Percentiles rank a stretch among this genome's conserved stretches.
phyloP scores from a whole-genome alignment of 2,797 vertebrate genomes.

The Pithecia hirsuta region DNA sequence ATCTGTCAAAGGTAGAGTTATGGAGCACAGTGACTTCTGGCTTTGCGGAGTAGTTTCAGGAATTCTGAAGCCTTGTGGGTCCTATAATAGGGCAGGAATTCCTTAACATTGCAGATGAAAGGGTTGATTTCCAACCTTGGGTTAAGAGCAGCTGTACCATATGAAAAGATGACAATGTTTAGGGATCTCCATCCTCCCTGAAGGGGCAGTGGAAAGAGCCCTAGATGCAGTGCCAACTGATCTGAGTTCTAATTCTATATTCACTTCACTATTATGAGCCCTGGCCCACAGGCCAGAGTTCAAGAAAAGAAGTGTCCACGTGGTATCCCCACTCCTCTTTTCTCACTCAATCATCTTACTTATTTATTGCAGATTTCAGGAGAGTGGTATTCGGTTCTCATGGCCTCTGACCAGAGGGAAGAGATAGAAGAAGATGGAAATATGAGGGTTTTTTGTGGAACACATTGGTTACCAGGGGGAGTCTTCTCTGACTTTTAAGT shows the following conservation, averaged over 20 bases:
- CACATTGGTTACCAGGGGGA: rapidly evolving
- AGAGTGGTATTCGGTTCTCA: not conserved
- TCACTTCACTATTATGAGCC: not conserved
- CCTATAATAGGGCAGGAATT: rapidly evolving
- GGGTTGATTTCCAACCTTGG: not conserved
- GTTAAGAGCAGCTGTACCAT: not conserved
- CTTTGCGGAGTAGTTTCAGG: not conserved
- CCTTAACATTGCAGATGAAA: not conserved
- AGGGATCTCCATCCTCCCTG: not conserved
- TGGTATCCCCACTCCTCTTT: not conserved
- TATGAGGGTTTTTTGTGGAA: conserved; percentile 35
- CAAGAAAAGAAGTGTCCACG: not conserved
- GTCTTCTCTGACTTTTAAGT: not conserved
- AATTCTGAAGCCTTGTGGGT: not conserved
- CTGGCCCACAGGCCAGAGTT: not conserved
- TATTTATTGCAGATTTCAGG: conserved; percentile 54
- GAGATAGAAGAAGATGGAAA: conserved; percentile 6
- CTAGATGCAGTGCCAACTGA: not conserved
- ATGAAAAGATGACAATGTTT: not conserved
- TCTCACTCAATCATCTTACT: not conserved
- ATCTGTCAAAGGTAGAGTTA: not conserved
- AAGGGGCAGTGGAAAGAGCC: not conserved
- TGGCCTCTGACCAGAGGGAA: conserved; percentile 24
- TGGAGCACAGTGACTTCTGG: not conserved
- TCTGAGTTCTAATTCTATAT: not conserved